Percentiles rank a stretch among this genome's conserved stretches.
These are phyloP conservation scores for Thalassaphorura encarpata DNA, from an alignment of 1,140 invertebrate genomes.

Conservation along the genomic window DNA sequence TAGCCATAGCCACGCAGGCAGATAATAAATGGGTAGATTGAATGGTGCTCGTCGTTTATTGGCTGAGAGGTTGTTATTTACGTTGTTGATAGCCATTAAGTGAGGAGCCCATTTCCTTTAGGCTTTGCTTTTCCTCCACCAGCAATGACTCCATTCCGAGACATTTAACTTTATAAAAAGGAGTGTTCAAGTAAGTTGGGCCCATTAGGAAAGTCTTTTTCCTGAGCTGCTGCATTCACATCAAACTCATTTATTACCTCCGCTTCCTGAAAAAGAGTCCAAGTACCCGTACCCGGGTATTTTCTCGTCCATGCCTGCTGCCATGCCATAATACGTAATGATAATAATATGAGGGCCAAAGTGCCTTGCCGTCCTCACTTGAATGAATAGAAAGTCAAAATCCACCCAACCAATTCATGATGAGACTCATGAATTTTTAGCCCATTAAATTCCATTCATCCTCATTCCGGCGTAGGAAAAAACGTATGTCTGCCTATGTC, in stretches of 20 bases:
- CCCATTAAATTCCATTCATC: too few relatives aligned
- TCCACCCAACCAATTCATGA: too few relatives aligned
- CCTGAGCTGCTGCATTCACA: not conserved
- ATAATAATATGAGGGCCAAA: too few relatives aligned
- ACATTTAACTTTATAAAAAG: not conserved
- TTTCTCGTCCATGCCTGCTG: too few relatives aligned
- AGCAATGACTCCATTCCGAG: not conserved
- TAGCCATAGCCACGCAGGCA: not conserved
- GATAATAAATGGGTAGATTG: not conserved
- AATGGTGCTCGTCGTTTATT: conserved; percentile 5
- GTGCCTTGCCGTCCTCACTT: too few relatives aligned
- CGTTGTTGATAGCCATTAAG: not conserved
- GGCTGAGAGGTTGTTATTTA: not conserved
- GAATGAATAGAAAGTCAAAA: too few relatives aligned
- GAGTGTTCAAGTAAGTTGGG: not conserved
- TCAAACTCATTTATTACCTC: not conserved
- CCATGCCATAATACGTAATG: too few relatives aligned
- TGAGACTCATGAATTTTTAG: too few relatives aligned
- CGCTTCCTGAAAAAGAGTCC: too few relatives aligned
- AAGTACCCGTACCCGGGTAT: too few relatives aligned
- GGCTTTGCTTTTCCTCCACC: not conserved
- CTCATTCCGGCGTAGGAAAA: too few relatives aligned
- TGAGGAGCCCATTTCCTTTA: not conserved
- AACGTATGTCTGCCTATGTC: too few relatives aligned
- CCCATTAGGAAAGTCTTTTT: not conserved